Evolutionary conservation across 2,888 invertebrate species (phyloP), one percentile per base, ranked within the genome.

Genomic region (Mylabris sibirica): DNA sequence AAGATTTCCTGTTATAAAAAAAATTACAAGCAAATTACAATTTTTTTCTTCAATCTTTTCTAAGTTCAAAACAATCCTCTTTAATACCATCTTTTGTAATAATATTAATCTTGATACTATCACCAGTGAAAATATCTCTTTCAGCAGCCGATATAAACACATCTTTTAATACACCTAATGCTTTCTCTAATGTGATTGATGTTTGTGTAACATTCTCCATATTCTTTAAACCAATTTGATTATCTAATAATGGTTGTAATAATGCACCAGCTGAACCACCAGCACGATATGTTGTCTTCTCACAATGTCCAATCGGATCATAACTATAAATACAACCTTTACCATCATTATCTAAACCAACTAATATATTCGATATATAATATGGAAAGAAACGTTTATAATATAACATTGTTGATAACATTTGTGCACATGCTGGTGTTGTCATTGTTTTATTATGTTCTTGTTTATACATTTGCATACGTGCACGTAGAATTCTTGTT

Each of bases 311-410:
- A 74, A 99, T 94, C 0, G 99, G 99, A 85, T 99, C 99, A 84
- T 98, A 99, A 80, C 95, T 95, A 86, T 93, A 99, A 8, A 99
- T 93, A 77, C 94, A 94, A 9, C 99, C 99, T 82, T 95, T 94
- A 3, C 98, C 99, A 72, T 98, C 92, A 35, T 90, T 90, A 85
- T 99, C 98, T 65, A 99, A 83, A 0, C 99, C 99, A 63, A 95
- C 99, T 65, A 99, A 86, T 60, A 99, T 91, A 82, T 98, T 98
- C 34, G 96, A 95, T 24, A 98, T 93, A 82, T 98, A 99, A 84
- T 98, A 99, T 0, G 99, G 99, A 86, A 99, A 99, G 86, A 99
- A 99, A 67, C 99, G 90, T 79, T 96, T 95, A 84, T 97, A 94
- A 83, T 99, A 99, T 77, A 99, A 88, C 88, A 97, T 93, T 4